A percentile compares a stretch with the other conserved stretches of the same genome.
Evolutionary conservation across 1,140 invertebrate species (phyloP).

Genomic region (Lordiphosa stackelbergi): DNA sequence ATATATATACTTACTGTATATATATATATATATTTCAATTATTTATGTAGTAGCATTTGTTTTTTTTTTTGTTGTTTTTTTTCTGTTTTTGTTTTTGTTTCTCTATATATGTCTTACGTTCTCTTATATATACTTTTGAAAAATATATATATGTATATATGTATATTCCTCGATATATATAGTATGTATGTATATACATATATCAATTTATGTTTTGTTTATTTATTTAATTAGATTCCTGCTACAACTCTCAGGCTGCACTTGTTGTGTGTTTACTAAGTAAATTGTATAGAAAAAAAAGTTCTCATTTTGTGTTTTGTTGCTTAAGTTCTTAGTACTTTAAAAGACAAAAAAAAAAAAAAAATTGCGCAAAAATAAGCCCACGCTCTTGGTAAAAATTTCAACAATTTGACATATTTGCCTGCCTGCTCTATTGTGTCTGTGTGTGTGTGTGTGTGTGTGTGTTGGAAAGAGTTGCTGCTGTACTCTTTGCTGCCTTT

Average conservation of each 20-base stretch:
- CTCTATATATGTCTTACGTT: constrained; percentile 67
- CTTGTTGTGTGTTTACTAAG: constrained; percentile 36
- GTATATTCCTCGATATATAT: constrained; percentile 32
- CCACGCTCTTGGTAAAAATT: constrained; percentile 56
- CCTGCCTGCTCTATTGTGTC: constrained; percentile 45
- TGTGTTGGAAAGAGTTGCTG: constrained; percentile 12
- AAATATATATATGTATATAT: constrained; percentile 46
- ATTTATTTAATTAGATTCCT: constrained; percentile 58
- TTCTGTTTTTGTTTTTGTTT: constrained; percentile 35
- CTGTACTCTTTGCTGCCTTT: constrained; percentile 47
- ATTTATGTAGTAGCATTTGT: constrained; percentile 36
- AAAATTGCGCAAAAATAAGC: constrained; percentile 35
- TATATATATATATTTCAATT: constrained; percentile 59
- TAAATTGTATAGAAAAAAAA: constrained; percentile 63
- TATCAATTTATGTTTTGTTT: constrained; percentile 39
- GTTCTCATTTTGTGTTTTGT: constrained; percentile 6
- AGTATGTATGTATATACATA: constrained; percentile 36
- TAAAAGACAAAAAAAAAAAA: constrained; percentile 41
- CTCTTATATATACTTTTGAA: constrained; percentile 66
- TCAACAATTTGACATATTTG: constrained; percentile 66
- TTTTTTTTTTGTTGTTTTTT: constrained; percentile 33
- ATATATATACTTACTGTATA: constrained; percentile 56
- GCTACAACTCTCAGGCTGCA: constrained; percentile 60
- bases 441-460: constrained; percentile 18
- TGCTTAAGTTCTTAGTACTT: constrained; percentile 11